Base-by-base conservation (phyloP, 2,888 invertebrate species). In the Tachina fera region DNA sequence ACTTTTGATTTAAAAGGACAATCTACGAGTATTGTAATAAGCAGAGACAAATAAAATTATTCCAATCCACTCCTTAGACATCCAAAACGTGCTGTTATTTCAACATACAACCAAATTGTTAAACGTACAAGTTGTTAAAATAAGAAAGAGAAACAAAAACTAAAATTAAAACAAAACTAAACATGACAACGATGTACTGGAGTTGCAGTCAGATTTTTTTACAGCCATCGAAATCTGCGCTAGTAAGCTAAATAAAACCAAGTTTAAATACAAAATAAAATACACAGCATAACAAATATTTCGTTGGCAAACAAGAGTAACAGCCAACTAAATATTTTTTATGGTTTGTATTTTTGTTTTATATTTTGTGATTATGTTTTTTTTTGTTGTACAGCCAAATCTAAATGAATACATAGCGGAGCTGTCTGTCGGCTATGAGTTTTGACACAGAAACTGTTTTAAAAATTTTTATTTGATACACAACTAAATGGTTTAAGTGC, bases 381-480 rank as follows among this genome's bases (percentile, higher is more conserved):
- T 60, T 77, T 85, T 65, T 78, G 68, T 61, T 45, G 63, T 49
- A 56, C 47, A 70, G 81, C 77, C 74, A 78, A 71, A 82, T n/a
- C 31, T 9, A 31, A 47, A 76, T 41, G 9, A 56, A 41, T n/a
- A 60, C 56, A 47, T 19, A 51, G 49, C 22, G 22, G 60, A 65
- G 16, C n/a, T 47, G 19, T 31, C 31, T 45, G n/a, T 71, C 53
- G 65, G 67, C 72, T 61, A 39, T 70, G 84, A 72, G 60, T 76
- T 53, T 19, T 58, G 77, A 78, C 63, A 77, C 19, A 49, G 45
- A 49, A 47, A 58, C 22, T 14, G n/a, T 5, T 61, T 39, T 49
- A 61, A 49, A n/a, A 58, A 31, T 31, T 6, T 31, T 6, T 31
- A 31, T 71, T 45, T 60, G 72, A 60, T 60, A 39, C 22, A 49